Conservation (phyloP, 2,888 invertebrate genomes). For the Pterostichus niger region DNA sequence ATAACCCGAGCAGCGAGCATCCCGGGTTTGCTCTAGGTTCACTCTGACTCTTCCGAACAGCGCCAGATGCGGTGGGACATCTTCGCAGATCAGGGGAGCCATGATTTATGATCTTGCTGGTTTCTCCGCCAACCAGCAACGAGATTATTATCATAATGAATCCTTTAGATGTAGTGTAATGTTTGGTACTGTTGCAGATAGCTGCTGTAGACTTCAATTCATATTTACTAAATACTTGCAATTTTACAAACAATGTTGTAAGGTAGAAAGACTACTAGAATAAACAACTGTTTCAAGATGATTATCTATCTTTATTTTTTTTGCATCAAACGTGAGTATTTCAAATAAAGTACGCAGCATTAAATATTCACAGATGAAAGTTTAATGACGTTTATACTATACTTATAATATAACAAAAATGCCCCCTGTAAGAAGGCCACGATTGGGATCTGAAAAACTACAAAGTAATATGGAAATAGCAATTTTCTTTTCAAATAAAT, state of each 20-base stretch:
- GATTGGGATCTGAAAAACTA: no score
- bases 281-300: no score
- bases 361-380: no score
- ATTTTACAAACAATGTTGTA: neutral
- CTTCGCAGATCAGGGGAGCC: conserved; percentile 20
- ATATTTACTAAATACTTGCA: neutral
- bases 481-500: no score
- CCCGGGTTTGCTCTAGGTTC: conserved; percentile 6
- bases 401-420: no score
- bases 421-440: no score
- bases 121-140: neutral
- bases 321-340: no score
- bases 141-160: conserved; percentile 45
- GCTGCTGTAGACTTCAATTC: neutral
- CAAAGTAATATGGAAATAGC: no score
- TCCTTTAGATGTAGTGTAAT: conserved; percentile 46
- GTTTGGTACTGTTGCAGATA: conserved; percentile 34
- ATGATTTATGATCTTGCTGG: conserved; percentile 28
- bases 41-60: neutral
- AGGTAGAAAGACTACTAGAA: no score
- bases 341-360: no score
- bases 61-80: conserved; percentile 29
- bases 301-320: no score
- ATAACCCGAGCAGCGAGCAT: conserved; percentile 24
- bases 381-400: no score